Percentiles rank a stretch among this genome's conserved stretches.
Evolutionary conservation across 2,888 invertebrate species (phyloP).

Genomic region (Boloria selene): DNA sequence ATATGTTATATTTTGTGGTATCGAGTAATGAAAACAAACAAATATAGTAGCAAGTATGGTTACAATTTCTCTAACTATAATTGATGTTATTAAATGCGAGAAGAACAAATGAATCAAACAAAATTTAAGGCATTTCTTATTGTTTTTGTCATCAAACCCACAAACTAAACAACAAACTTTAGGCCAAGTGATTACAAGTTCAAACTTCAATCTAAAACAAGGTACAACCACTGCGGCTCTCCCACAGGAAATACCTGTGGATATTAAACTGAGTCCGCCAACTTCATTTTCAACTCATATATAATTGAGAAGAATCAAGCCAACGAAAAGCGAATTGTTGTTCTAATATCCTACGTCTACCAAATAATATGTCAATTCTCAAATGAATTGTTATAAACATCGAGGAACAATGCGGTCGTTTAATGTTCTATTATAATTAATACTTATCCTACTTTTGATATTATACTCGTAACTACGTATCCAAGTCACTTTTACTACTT

Average conservation of each 20-base stretch:
- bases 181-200: slow-evolving; percentile 19
- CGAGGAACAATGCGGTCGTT: not conserved
- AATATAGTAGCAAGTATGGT: too few species aligned
- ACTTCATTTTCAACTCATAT: slow-evolving; percentile 27
- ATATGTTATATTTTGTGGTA: too few species aligned
- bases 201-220: slow-evolving; percentile 25
- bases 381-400: slow-evolving; percentile 27
- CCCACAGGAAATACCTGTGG: slow-evolving; percentile 32
- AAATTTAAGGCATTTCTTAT: not conserved
- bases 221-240: slow-evolving; percentile 25
- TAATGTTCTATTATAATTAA: not conserved
- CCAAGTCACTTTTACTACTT: too few species aligned
- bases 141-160: not conserved
- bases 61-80: too few species aligned
- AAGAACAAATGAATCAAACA: not conserved
- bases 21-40: too few species aligned
- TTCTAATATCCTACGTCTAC: slow-evolving; percentile 11
- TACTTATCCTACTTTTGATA: not conserved
- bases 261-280: slow-evolving; percentile 30
- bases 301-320: slow-evolving; percentile 32
- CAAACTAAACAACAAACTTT: slow-evolving; percentile 1
- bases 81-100: too few species aligned
- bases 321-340: slow-evolving; percentile 25
- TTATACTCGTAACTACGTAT: not conserved
- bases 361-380: slow-evolving; percentile 25